A percentile compares a stretch with the other conserved stretches of the same genome.
Evolutionary conservation across 1,140 invertebrate species (phyloP).

Genomic region (Orius laevigatus): DNA sequence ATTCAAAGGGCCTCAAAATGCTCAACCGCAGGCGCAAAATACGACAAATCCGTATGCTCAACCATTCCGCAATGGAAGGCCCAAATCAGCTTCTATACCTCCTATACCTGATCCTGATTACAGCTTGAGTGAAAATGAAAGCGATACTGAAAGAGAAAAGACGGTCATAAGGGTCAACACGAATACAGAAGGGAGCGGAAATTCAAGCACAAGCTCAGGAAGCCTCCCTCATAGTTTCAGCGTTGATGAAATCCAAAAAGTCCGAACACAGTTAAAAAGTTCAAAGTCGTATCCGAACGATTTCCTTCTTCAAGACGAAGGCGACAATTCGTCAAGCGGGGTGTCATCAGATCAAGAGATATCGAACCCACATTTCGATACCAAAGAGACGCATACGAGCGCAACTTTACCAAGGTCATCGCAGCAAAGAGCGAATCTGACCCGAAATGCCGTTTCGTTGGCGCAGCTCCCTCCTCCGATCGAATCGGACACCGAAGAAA

Average conservation of each 20-base stretch:
- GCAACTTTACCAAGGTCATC: constrained; percentile 27
- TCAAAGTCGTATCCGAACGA: constrained; percentile 73
- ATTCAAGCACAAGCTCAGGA: constrained; percentile 35
- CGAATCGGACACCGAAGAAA: constrained; percentile 50
- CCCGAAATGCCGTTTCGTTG: constrained; percentile 53
- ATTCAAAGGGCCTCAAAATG: constrained; percentile 25
- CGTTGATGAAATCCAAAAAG: constrained; percentile 71
- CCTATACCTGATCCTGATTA: constrained; percentile 82
- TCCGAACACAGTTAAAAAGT: constrained; percentile 58
- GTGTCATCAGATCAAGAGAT: constrained; percentile 73
- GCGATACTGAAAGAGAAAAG: constrained; percentile 33
- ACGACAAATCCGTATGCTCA: constrained; percentile 19
- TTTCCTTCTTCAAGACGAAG: constrained; percentile 43
- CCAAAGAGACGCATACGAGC: constrained; percentile 31
- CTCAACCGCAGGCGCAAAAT: not conserved
- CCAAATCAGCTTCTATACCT: constrained; percentile 30
- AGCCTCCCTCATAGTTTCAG: constrained; percentile 69
- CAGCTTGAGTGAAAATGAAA: constrained; percentile 58
- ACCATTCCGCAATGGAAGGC: constrained; percentile 17
- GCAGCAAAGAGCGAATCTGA: constrained; percentile 26
- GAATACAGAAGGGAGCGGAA: constrained; percentile 19
- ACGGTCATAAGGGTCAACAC: constrained; percentile 22
- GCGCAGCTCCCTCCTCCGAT: constrained; percentile 65
- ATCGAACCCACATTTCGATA: constrained; percentile 22
- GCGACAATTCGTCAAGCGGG: constrained; percentile 71